Evolutionary conservation across 2,113 vertebrate genomes (phyloP), one percentile per base, ranked within the genome.

Genomic region (Anguilla japonica): DNA sequence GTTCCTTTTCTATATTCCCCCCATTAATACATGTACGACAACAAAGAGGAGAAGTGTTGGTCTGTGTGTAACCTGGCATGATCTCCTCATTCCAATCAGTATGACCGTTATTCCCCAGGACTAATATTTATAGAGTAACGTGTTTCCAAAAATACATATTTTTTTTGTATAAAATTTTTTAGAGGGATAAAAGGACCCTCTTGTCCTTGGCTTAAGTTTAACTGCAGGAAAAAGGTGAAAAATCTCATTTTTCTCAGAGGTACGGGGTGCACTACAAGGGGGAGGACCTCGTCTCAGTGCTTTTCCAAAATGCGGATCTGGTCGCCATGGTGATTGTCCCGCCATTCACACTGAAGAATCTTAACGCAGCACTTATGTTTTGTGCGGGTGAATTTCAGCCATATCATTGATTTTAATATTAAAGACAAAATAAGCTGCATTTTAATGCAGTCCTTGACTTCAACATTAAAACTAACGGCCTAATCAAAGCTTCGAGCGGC

Each of bases 181-280:
- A 67, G 34, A 84, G 13, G 67, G n/a, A 79, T 22, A 75, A 34
- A 34, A 40, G 34, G 67, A 78, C n/a, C 41, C 34, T 80, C 26
- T 41, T 85, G 75, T 85, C 29, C 71, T 85, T 85, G 20, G 5
- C 8, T 57, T 85, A 57, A 29, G 29, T 34, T 75, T 11, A 34
- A 14, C n/a, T 75, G 26, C 22, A 26, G 71, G 63, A n/a, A 71
- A 71, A 57, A 46, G 84, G 43, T 15, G 18, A 60, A 60, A 14
- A 60, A 60, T 60, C 57, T 60, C 57, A 50, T 34, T 29, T n/a
- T n/a, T 6, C 26, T 53, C 41, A 16, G 34, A 39, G 34, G 40
- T 81, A 75, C 6, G 26, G 71, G n/a, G 9, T 67, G 71, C 0
- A 75, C 56, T 60, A 29, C 50, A 60, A 39, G 34, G 60, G 34